Evolutionary conservation across 35 echinoderm and acorn worm genomes (phyloP).

Genomic region (Patiria miniata): DNA sequence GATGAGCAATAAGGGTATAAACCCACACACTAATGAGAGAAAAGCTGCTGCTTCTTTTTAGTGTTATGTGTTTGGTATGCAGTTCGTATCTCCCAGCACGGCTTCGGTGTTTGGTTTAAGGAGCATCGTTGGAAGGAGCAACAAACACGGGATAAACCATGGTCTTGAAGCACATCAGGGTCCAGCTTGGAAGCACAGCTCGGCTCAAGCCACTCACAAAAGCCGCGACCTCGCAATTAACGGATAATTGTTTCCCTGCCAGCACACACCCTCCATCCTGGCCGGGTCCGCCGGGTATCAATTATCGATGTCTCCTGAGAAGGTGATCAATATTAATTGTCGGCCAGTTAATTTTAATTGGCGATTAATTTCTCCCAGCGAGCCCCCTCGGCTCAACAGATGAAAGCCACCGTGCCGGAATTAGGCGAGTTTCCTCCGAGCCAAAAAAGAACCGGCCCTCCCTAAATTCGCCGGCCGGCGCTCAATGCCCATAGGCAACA

Average conservation of each 20-base stretch:
- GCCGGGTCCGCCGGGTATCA: slow-evolving; percentile 10
- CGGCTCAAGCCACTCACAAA: neutral
- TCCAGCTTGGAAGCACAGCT: neutral
- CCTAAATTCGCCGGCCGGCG: neutral
- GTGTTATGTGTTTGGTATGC: neutral
- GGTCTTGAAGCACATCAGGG: neutral
- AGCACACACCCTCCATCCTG: neutral
- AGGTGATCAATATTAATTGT: slow-evolving; percentile 34
- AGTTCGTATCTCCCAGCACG: neutral
- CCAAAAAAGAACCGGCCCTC: neutral
- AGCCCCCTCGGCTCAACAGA: slow-evolving; percentile 27
- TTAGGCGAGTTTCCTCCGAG: neutral
- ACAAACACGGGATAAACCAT: slow-evolving; percentile 8
- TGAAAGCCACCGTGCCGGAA: slow-evolving; percentile 10
- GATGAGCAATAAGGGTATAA: neutral
- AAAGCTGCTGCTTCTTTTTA: neutral
- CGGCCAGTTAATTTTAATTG: slow-evolving; percentile 26
- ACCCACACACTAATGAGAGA: neutral
- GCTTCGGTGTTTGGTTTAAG: neutral
- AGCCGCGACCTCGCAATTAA: slow-evolving; percentile 32
- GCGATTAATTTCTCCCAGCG: slow-evolving; percentile 27
- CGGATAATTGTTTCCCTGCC: slow-evolving; percentile 1
- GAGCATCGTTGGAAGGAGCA: neutral
- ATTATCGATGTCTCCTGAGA: slow-evolving; percentile 22
- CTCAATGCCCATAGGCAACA: neutral